These are phyloP conservation scores for Hylyphantes graminicola DNA, from an alignment of 1,140 invertebrate species.

Conservation along the genomic window DNA sequence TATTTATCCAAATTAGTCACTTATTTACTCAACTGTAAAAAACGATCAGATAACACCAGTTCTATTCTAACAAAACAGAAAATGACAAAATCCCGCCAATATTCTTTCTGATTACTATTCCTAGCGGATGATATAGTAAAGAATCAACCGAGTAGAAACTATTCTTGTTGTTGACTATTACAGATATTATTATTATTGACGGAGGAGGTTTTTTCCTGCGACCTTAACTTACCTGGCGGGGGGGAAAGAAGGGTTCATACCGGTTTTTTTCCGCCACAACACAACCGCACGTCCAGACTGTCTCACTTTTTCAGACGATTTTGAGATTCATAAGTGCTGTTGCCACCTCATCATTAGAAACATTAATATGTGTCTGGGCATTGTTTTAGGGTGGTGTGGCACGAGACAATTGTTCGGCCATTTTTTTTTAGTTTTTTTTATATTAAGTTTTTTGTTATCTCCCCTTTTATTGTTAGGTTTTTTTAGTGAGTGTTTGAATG, in stretches of 20 bases:
- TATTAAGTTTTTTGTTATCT: too few species aligned
- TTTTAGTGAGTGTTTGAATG: neutral
- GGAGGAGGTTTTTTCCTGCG: constrained; percentile 32
- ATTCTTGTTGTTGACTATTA: too few species aligned
- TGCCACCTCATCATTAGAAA: constrained; percentile 38
- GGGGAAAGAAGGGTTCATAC: constrained; percentile 12
- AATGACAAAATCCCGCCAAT: too few species aligned
- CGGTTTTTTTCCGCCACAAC: constrained; percentile 60
- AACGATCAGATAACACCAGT: too few species aligned
- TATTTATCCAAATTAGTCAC: too few species aligned
- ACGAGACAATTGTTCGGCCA: neutral
- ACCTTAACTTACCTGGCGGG: constrained; percentile 37
- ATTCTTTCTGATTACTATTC: too few species aligned
- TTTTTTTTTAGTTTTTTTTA: neutral
- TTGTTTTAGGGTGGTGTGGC: constrained; percentile 14
- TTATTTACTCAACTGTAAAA: too few species aligned
- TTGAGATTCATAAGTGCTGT: constrained; percentile 26
- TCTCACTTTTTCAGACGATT: constrained; percentile 48
- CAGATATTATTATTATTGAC: constrained; percentile 25
- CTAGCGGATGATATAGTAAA: too few species aligned
- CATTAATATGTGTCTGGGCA: constrained; percentile 13
- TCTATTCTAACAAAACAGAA: too few species aligned
- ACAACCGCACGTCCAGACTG: constrained; percentile 47
- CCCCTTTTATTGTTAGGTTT: too few species aligned
- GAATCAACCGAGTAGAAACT: too few species aligned